Percentiles rank a stretch among this genome's conserved stretches.
phyloP scores from a whole-genome alignment of 2,888 invertebrate species.

The Drosophila percnosoma region DNA sequence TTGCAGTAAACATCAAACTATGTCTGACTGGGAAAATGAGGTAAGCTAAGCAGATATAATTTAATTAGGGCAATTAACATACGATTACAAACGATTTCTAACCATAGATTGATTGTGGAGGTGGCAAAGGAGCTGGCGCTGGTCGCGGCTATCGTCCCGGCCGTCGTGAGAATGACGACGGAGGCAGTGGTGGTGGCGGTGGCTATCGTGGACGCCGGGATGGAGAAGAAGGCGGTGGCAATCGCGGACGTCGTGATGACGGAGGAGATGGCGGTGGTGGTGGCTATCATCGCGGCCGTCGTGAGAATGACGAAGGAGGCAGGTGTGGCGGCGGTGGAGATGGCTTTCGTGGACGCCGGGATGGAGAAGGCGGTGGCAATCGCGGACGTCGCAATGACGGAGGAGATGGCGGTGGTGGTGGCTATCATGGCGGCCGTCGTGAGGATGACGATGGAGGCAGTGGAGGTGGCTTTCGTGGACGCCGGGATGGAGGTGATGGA shows the following conservation, averaged over 20 bases:
- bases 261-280: conserved; percentile 12
- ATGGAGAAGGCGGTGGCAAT: not conserved
- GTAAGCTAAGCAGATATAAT: conserved; percentile 8
- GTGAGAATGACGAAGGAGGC: conserved; percentile 8
- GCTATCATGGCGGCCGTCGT: not conserved
- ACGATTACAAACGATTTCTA: not conserved
- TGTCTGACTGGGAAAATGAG: conserved; percentile 77
- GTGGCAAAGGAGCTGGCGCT: not conserved
- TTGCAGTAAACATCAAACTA: conserved; percentile 28
- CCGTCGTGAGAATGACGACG: conserved; percentile 14
- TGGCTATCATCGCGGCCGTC: conserved; percentile 20
- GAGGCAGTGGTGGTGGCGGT: not conserved
- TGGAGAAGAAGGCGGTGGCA: conserved; percentile 26
- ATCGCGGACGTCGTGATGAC: conserved; percentile 16
- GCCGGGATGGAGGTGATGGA: not conserved
- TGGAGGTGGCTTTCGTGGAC: not conserved
- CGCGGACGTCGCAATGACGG: not conserved
- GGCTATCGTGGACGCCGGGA: conserved; percentile 67
- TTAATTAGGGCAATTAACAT: not conserved
- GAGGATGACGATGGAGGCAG: not conserved
- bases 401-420: not conserved
- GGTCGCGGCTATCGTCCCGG: conserved; percentile 10
- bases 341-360: not conserved
- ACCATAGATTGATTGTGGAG: not conserved
- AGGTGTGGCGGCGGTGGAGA: not conserved